These are phyloP conservation scores for Pemphigus obesinymphae DNA, from an alignment of 1,140 invertebrate genomes.

Conservation along the genomic window DNA sequence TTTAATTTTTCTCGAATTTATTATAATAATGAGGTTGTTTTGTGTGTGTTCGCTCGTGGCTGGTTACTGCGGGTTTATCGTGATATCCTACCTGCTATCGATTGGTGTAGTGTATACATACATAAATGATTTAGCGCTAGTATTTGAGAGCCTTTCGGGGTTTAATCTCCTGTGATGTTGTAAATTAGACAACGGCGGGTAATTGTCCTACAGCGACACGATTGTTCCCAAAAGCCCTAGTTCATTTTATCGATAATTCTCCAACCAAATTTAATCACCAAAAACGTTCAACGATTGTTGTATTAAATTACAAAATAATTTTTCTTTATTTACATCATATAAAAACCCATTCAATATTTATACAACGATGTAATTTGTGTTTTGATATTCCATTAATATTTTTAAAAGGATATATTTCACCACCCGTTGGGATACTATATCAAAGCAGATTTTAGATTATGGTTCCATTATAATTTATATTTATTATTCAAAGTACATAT, in stretches of 20 bases:
- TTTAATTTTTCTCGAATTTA: not conserved
- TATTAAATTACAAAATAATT: not conserved
- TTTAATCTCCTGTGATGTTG: slow-evolving; percentile 10
- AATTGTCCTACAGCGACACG: not conserved
- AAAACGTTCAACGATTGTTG: not conserved
- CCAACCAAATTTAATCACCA: not conserved
- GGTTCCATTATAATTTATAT: not conserved
- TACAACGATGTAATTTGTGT: not conserved
- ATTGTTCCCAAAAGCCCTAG: not conserved
- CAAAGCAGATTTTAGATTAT: not conserved
- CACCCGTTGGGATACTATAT: not conserved
- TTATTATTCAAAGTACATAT: no score
- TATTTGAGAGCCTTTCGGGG: not conserved
- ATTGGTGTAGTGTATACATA: not conserved
- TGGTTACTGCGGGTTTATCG: not conserved
- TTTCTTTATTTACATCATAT: not conserved
- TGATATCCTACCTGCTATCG: not conserved
- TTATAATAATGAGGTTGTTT: not conserved
- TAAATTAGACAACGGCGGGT: slow-evolving; percentile 2
- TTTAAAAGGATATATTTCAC: slow-evolving; percentile 1
- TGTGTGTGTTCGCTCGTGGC: not conserved
- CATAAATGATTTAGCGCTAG: not conserved
- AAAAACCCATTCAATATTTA: not conserved
- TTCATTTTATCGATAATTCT: not conserved
- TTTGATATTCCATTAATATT: not conserved